Evolutionary conservation across 2,888 invertebrate species (phyloP).

Genomic region (Tipula unca): DNA sequence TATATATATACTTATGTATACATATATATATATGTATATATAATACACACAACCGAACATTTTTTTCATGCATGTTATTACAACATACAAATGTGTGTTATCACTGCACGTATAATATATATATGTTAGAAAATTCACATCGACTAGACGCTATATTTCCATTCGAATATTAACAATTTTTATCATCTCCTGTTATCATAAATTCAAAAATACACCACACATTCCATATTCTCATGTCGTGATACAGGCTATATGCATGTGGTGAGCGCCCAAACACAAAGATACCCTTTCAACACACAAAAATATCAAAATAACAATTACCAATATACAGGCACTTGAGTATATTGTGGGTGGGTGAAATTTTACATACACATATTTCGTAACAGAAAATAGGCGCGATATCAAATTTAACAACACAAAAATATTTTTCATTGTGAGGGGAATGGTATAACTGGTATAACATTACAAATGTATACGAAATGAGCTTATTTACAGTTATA

Average conservation of each 20-base stretch:
- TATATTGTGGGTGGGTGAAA: background rate
- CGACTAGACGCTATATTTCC: background rate
- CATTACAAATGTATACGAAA: background rate
- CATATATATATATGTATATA: too few species aligned
- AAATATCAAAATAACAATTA: background rate
- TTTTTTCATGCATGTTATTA: background rate
- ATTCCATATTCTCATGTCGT: background rate
- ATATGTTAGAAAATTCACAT: background rate
- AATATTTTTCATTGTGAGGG: background rate
- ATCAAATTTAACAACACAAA: background rate
- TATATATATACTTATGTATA: too few species aligned
- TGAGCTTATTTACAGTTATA: background rate
- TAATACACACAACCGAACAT: background rate
- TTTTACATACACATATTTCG: background rate
- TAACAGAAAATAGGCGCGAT: background rate
- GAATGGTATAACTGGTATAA: background rate
- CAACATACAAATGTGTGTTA: background rate
- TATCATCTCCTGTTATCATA: background rate
- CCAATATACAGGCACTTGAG: background rate
- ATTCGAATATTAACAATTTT: background rate
- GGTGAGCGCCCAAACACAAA: constrained; percentile 1
- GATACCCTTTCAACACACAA: background rate
- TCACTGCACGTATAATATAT: background rate
- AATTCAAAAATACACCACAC: constrained; percentile 10
- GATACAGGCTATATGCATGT: background rate